Percentiles rank a stretch among this genome's conserved stretches.
These are phyloP conservation scores for Rotaria macrura DNA, from an alignment of 2,888 invertebrate species.

Conservation along the genomic window DNA sequence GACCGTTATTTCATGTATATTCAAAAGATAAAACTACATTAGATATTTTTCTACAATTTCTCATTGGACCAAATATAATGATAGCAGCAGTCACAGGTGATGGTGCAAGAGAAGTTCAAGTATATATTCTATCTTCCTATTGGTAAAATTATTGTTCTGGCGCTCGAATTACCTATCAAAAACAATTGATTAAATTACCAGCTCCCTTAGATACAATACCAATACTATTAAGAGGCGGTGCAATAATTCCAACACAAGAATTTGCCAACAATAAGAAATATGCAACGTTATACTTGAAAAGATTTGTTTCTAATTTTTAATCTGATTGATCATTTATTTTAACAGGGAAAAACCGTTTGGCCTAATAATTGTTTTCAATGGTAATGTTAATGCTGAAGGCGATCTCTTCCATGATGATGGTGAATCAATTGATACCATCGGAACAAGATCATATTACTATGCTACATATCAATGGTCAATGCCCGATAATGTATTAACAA, in stretches of 20 bases:
- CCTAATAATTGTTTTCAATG: slow-evolving; percentile 58
- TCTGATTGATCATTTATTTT: not conserved
- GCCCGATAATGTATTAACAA: not conserved
- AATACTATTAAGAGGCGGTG: slow-evolving; percentile 42
- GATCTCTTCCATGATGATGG: slow-evolving; percentile 73
- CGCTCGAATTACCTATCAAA: not conserved
- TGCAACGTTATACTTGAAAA: not conserved
- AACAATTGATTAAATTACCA: not conserved
- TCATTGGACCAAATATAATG: slow-evolving; percentile 50
- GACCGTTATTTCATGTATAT: slow-evolving; percentile 70
- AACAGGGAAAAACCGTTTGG: slow-evolving; percentile 59
- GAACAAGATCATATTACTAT: slow-evolving; percentile 22
- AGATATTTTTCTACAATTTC: slow-evolving; percentile 41
- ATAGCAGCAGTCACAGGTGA: slow-evolving; percentile 42
- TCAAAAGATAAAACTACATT: slow-evolving; percentile 38
- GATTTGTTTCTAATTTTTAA: no score
- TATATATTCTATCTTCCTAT: slow-evolving; percentile 26
- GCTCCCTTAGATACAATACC: slow-evolving; percentile 35
- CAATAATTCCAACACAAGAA: slow-evolving; percentile 39
- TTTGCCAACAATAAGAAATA: slow-evolving; percentile 14
- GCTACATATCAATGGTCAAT: slow-evolving; percentile 9
- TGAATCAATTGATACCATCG: slow-evolving; percentile 54
- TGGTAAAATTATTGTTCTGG: slow-evolving; percentile 30
- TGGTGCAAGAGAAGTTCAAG: slow-evolving; percentile 37
- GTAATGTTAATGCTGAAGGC: slow-evolving; percentile 55